Base-by-base conservation (phyloP, 2,113 vertebrate species). In the Corydoras maculifer region DNA sequence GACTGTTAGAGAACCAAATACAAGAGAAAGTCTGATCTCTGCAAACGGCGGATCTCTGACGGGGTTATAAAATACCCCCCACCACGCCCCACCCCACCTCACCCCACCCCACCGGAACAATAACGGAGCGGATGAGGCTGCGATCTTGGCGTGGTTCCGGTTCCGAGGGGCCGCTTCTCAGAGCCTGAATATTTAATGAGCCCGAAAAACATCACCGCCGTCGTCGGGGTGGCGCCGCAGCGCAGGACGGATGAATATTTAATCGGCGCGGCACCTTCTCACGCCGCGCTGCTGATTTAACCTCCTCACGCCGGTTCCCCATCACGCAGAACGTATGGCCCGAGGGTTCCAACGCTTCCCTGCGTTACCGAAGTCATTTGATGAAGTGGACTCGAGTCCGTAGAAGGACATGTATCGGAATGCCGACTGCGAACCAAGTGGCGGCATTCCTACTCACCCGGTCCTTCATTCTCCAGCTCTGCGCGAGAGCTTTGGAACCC, bases 381-480 rank as follows among this genome's bases (percentile, higher is more conserved):
- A 35, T 35, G 7, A n/a, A n/a, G n/a, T n/a, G n/a, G n/a, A n/a
- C n/a, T n/a, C 32, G 32, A 35, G 32, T 35, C 32, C 32, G 3
- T 35, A 35, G 3, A 35, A 7, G 3, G 32, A 35, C 3, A 35
- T 35, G 32, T 4, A 35, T 35, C 32, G 32, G 32, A 35, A 35
- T 35, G 32, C 7, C 32, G 7, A 35, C 32, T 35, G 32, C 32
- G 7, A 35, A 35, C 7, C 32, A 35, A 35, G 32, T 35, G 32
- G 32, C 7, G 32, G 32, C 7, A 7, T 35, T 48, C 6, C 13
- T 50, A 9, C 69, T 92, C 85, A 99, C 96, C 94, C 96, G 87
- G 86, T 98, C 96, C 86, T 99, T 98, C 96, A 99, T 98, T 82
- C 96, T 91, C 96, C 96, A 98, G 87, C 95, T 98, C 90, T 99